Evolutionary conservation across 2,888 invertebrate genomes (phyloP).

Genomic region (Colostygia pectinataria): DNA sequence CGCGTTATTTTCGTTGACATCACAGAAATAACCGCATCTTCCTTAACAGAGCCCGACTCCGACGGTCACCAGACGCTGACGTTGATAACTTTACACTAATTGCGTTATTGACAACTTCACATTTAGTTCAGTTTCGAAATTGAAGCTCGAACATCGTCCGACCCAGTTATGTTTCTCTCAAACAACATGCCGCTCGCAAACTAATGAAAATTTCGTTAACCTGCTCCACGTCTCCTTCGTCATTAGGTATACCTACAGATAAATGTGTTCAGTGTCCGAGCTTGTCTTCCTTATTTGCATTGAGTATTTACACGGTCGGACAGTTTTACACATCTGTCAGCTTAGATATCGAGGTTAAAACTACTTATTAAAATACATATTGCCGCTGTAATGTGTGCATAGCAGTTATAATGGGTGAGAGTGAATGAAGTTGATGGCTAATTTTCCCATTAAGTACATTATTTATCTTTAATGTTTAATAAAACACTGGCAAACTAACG

Average conservation of each 20-base stretch:
- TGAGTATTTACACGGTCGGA: slow-evolving; percentile 49
- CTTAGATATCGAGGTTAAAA: background rate
- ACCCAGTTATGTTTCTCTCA: slow-evolving; percentile 33
- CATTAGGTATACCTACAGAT: slow-evolving; percentile 58
- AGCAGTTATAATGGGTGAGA: background rate
- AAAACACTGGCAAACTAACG: too few species aligned
- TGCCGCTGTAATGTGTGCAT: background rate
- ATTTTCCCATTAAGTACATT: background rate
- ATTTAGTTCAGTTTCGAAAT: slow-evolving; percentile 65
- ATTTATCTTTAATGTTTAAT: too few species aligned
- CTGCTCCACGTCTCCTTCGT: slow-evolving; percentile 39
- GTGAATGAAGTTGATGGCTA: background rate
- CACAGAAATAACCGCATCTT: slow-evolving; percentile 78
- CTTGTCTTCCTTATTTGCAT: slow-evolving; percentile 56
- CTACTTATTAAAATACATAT: slow-evolving; percentile 3
- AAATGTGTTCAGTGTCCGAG: slow-evolving; percentile 34
- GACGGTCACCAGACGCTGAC: slow-evolving; percentile 70
- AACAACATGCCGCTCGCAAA: slow-evolving; percentile 18
- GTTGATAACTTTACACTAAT: slow-evolving; percentile 80
- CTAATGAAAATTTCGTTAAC: slow-evolving; percentile 14
- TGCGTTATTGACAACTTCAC: slow-evolving; percentile 76
- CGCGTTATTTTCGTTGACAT: slow-evolving; percentile 79
- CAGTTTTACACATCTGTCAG: slow-evolving; percentile 36
- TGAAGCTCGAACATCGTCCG: slow-evolving; percentile 30
- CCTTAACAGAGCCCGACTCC: slow-evolving; percentile 63